Evolutionary conservation across 2,888 invertebrate genomes (phyloP), one percentile per base, ranked within the genome.

Genomic region (Aphidoletes aphidimyza): DNA sequence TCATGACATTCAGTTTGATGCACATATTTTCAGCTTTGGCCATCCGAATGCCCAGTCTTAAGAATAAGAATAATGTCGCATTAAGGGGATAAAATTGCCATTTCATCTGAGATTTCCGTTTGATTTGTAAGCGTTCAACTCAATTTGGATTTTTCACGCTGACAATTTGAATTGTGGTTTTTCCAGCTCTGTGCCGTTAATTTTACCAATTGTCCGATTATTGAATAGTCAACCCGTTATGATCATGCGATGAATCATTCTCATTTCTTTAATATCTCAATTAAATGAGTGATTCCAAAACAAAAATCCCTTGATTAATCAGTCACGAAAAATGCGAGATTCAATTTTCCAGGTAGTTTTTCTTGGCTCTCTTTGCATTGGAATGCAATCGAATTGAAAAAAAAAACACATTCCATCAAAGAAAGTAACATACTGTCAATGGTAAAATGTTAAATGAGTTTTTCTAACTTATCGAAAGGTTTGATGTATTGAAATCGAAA

Each of bases 191-290:
- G 30, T 8, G 19, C 19, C 39, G 37, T 3, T 36, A 36, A 34
- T 37, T 78, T 78, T 36, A 14, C 34, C 1, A 36, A 2, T 78
- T 78, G 59, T 59, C 47, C 8, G 47, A 47, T n/a, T n/a, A n/a
- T n/a, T n/a, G 19, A 47, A 54, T 11, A 22, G n/a, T 26, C n/a
- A 54, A 54, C 5, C 11, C 22, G 11, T 69, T 69, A 3, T 11
- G 14, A 69, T 54, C 54, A 30, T 69, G 69, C 30, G 69, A 69
- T 69, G 69, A 69, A 69, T 69, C 30, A 69, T n/a, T n/a, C n/a
- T n/a, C n/a, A n/a, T n/a, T n/a, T n/a, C n/a, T n/a, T n/a, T n/a
- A n/a, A n/a, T n/a, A n/a, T n/a, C n/a, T n/a, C 69, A 69, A 69
- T 69, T 69, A 69, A 30, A 11, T 69, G 11, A 30, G 14, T 69